Evolutionary conservation across 1,140 invertebrate genomes (phyloP).

Genomic region (Lordiphosa collinella): DNA sequence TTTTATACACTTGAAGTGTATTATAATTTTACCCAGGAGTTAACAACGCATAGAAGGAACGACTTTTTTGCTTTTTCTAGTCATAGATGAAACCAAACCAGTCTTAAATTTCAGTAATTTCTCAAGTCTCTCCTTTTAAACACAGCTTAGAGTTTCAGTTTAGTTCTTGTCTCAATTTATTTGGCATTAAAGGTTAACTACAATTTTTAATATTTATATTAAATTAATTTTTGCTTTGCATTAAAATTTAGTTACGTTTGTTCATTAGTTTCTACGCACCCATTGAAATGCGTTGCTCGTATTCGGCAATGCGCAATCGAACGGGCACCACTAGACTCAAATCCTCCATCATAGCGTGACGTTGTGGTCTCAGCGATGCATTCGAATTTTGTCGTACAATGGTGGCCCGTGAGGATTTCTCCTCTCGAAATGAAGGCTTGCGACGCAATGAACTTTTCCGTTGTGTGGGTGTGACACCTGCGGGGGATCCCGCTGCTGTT

Average conservation of each 20-base stretch:
- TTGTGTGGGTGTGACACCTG: slow-evolving; percentile 53
- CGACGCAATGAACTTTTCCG: slow-evolving; percentile 63
- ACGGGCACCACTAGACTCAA: slow-evolving; percentile 69
- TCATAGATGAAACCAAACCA: too few relatives aligned
- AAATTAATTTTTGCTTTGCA: slow-evolving; percentile 21
- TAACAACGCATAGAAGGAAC: too few relatives aligned
- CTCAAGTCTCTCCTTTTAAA: too few relatives aligned
- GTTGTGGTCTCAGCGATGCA: slow-evolving; percentile 51
- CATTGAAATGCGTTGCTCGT: slow-evolving; percentile 72
- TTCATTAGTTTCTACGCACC: slow-evolving; percentile 23
- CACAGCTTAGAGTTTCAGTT: background rate
- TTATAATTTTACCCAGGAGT: too few relatives aligned
- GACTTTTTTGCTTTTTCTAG: too few relatives aligned
- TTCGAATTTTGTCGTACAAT: slow-evolving; percentile 59
- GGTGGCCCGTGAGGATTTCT: slow-evolving; percentile 61
- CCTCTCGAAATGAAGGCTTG: slow-evolving; percentile 49
- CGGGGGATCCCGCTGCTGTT: background rate
- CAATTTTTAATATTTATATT: slow-evolving; percentile 6
- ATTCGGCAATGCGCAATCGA: slow-evolving; percentile 65
- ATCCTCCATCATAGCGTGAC: slow-evolving; percentile 71
- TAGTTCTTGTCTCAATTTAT: slow-evolving; percentile 11
- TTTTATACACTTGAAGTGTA: too few relatives aligned
- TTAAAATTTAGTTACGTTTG: slow-evolving; percentile 11
- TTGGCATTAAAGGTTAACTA: slow-evolving; percentile 23
- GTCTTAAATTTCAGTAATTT: too few relatives aligned